Evolutionary conservation across 1,140 invertebrate species (phyloP).

Genomic region (Nasonia vitripennis): DNA sequence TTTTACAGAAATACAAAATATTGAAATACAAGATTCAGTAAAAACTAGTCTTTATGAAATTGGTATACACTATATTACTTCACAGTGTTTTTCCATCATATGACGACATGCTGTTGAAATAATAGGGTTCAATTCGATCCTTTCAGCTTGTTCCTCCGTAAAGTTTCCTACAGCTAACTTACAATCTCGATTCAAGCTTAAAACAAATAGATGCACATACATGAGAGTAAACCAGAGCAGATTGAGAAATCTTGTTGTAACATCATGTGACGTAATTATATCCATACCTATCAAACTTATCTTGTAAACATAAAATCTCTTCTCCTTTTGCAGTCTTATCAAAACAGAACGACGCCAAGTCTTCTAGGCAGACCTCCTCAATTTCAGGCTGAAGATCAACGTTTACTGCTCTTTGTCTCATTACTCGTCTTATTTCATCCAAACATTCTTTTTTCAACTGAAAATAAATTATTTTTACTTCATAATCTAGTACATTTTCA

Average conservation of each 20-base stretch:
- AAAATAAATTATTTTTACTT: conserved; percentile 36
- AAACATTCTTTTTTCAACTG: conserved; percentile 80
- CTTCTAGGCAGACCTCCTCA: conserved; percentile 91
- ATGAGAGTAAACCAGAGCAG: background rate
- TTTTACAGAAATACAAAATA: background rate
- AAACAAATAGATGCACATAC: conserved; percentile 51
- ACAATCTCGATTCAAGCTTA: conserved; percentile 79
- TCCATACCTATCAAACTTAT: conserved; percentile 84
- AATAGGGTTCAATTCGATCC: conserved; percentile 90
- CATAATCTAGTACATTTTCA: background rate
- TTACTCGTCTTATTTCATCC: conserved; percentile 90
- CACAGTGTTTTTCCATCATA: conserved; percentile 89
- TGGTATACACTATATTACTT: conserved; percentile 68
- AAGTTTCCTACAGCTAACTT: conserved; percentile 88
- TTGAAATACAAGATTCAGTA: background rate
- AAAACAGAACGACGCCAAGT: conserved; percentile 89
- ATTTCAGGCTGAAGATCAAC: conserved; percentile 96
- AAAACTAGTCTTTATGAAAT: background rate
- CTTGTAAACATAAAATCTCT: conserved; percentile 95
- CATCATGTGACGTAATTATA: background rate
- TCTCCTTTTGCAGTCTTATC: conserved; percentile 89
- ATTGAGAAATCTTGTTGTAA: background rate
- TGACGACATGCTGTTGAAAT: conserved; percentile 88
- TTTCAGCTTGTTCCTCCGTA: conserved; percentile 91
- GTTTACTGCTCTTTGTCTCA: conserved; percentile 92